Base-by-base conservation (phyloP, 2,113 vertebrate species). In the Dicrurus megarhynchus region DNA sequence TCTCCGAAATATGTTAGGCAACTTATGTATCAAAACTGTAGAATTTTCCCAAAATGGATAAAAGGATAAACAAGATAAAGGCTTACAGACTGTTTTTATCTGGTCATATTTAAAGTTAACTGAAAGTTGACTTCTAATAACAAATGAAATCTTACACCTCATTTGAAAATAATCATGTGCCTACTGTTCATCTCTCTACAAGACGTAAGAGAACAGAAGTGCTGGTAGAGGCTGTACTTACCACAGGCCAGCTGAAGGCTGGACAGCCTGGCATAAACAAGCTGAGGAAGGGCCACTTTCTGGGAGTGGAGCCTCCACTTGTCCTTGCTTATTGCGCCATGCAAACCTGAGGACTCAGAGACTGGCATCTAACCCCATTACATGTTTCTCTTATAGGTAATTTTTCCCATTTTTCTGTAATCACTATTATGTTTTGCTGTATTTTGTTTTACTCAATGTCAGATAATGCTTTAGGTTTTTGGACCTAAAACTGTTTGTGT, bases 331-430 rank as follows among this genome's bases (percentile, higher is more conserved):
- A 11, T 50, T 37, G 21, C n/a, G 47, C 41, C 32, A 17, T 1
- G 1, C 33, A 82, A 10, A 20, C n/a, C 13, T 33, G 30, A 91
- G 39, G 12, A 35, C 35, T 70, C 13, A 5, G 19, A 28, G 24
- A 33, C 50, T 65, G 41, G 61, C 0, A 0, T 41, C n/a, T 70
- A 53, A 18, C 11, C 2, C 6, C 16, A 39, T 44, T 70, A 23
- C 10, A 3, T 21, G 1, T 65, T 55, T 47, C 23, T 32, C 33
- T 68, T n/a, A 11, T 3, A 46, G 44, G 46, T 20, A 42, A 23
- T 46, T 61, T 68, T 39, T 8, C 50, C 26, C 8, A 24, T 80
- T 75, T 87, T 57, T 61, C n/a, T 75, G 81, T 30, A 64, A 32
- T 42, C 2, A 1, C 13, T 17, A 1, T 35, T 76, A 30, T 28